A percentile compares a stretch with the other conserved stretches of the same genome.
These are phyloP conservation scores for Fragum whitleyi DNA, from an alignment of 2,888 invertebrate genomes.

Conservation along the genomic window DNA sequence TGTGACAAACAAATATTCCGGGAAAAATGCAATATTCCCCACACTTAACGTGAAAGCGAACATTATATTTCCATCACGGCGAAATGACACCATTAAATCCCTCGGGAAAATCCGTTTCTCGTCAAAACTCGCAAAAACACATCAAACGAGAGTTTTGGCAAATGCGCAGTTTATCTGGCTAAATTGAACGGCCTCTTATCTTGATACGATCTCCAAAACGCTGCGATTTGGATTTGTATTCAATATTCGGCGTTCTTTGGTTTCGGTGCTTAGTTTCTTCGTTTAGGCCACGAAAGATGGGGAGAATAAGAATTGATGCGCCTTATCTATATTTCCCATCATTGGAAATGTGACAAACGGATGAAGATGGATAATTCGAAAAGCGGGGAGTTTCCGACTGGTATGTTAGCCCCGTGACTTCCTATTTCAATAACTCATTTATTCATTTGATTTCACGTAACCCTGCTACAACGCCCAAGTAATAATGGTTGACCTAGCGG, in stretches of 20 bases:
- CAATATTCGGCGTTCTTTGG: slow-evolving; percentile 60
- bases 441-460: slow-evolving; percentile 47
- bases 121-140: slow-evolving; percentile 69
- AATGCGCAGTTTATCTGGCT: slow-evolving; percentile 74
- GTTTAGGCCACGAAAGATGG: slow-evolving; percentile 23
- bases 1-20: slow-evolving; percentile 25
- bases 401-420: slow-evolving; percentile 57
- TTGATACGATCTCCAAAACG: slow-evolving; percentile 69
- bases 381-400: slow-evolving; percentile 50
- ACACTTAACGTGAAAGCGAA: slow-evolving; percentile 39
- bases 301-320: slow-evolving; percentile 69
- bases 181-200: slow-evolving; percentile 77
- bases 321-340: slow-evolving; percentile 68
- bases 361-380: slow-evolving; percentile 62
- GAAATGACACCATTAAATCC: slow-evolving; percentile 61
- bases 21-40: slow-evolving; percentile 25
- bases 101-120: slow-evolving; percentile 69
- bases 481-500: slow-evolving; percentile 34
- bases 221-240: slow-evolving; percentile 65
- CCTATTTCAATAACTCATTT: slow-evolving; percentile 66
- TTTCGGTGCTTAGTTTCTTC: slow-evolving; percentile 30
- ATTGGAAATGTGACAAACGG: slow-evolving; percentile 66
- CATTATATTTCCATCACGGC: slow-evolving; percentile 56
- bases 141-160: slow-evolving; percentile 74
- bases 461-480: slow-evolving; percentile 21